Evolutionary conservation across 2,888 invertebrate genomes (phyloP).

Genomic region (Saturnia pavonia): DNA sequence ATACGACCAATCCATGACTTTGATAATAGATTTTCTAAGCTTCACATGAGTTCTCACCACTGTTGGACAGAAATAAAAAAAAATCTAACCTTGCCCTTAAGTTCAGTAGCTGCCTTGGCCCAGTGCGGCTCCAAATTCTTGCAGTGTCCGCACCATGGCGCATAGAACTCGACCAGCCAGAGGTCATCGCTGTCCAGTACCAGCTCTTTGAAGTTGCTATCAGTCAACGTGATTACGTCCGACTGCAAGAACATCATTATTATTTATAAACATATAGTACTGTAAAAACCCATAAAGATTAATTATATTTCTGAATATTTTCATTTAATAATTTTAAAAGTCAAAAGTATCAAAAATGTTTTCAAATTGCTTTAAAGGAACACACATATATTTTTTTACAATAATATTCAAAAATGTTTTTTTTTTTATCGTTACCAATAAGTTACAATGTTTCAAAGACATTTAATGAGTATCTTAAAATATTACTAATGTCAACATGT

Average conservation of each 20-base stretch:
- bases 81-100: constrained; percentile 92
- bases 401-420: no score
- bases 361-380: no score
- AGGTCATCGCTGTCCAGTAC: constrained; percentile 96
- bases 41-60: background rate
- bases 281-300: no score
- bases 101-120: constrained; percentile 95
- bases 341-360: no score
- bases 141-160: constrained; percentile 98
- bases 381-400: no score
- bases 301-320: no score
- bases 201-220: constrained; percentile 95
- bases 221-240: constrained; percentile 95
- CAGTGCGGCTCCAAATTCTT: constrained; percentile 98
- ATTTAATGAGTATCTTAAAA: no score
- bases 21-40: background rate
- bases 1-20: background rate
- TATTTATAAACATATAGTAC: background rate
- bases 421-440: no score
- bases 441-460: no score
- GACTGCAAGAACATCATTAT: constrained; percentile 49
- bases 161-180: constrained; percentile 99
- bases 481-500: no score
- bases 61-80: background rate
- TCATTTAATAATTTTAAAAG: no score